Base-by-base conservation (phyloP, 64 coral and sea anemone species). In the Trachythela sp. region DNA sequence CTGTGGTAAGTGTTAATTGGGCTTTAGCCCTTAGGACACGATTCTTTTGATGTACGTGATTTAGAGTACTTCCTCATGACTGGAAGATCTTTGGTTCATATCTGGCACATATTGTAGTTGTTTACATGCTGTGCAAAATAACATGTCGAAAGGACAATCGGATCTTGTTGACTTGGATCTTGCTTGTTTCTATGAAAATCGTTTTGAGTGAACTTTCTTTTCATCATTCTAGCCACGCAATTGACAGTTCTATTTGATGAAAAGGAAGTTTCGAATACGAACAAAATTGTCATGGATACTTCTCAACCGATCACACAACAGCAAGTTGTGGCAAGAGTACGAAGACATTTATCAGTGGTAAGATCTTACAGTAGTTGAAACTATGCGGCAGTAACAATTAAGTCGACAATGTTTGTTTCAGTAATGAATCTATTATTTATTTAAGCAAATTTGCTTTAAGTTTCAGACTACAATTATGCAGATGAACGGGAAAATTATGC, bases 1-100 rank as follows among this genome's bases (percentile, higher is more conserved):
- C 17, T 99, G 96, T 90, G 96, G 96, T 99, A 14, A 93, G 96
- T 93, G 20, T 52, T 52, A n/a, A n/a, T 52, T 52, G 49, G 13
- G 49, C 49, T 52, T 67, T 34, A 20, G 6, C 13, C 41, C 15
- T 31, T 13, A n/a, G n/a, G n/a, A n/a, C n/a, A n/a, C n/a, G n/a
- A n/a, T n/a, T n/a, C n/a, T n/a, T n/a, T n/a, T n/a, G n/a, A n/a
- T n/a, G n/a, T n/a, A 29, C 2, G 17, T 26, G 31, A 14, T 1
- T 4, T 76, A 34, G 50, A 29, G 3, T 54, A 38, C 1, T 54
- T 34, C 17, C n/a, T n/a, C n/a, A n/a, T n/a, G n/a, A n/a, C n/a
- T n/a, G n/a, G n/a, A n/a, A n/a, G n/a, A n/a, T n/a, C n/a, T n/a
- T n/a, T n/a, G n/a, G n/a, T n/a, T n/a, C n/a, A n/a, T n/a, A n/a